Conservation (phyloP, 2,888 invertebrate genomes). For the Theodoxus fluviatilis region DNA sequence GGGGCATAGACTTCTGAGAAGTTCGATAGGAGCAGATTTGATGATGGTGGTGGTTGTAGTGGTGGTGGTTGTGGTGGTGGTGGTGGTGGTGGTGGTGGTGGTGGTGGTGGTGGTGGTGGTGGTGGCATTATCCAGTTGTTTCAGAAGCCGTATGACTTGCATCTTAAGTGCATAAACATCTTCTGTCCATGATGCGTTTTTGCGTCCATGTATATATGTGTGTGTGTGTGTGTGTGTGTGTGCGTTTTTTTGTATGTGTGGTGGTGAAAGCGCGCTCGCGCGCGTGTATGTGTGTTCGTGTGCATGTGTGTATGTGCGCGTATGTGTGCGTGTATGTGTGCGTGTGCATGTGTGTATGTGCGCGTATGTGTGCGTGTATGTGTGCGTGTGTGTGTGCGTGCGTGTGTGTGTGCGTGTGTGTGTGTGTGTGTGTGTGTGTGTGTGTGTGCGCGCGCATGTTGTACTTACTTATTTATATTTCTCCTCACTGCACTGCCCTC, state of each 20-base stretch:
- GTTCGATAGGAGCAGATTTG: too few species aligned
- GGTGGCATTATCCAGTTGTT: too few species aligned
- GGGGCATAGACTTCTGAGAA: too few species aligned
- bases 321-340: conserved; percentile 7
- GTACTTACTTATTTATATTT: background rate
- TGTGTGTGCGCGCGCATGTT: conserved; percentile 2
- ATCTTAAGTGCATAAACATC: too few species aligned
- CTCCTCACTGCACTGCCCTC: conserved; percentile 12
- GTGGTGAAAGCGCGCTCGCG: background rate
- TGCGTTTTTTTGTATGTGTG: conserved; percentile 2
- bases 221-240: background rate
- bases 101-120: too few species aligned
- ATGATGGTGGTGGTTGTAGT: too few species aligned
- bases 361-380: background rate
- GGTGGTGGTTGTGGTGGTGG: too few species aligned
- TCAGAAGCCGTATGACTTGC: too few species aligned
- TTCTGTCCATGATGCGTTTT: too few species aligned
- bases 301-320: background rate
- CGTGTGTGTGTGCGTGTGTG: background rate
- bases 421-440: conserved; percentile 11
- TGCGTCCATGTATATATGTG: too few species aligned
- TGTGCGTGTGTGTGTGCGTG: conserved; percentile 1
- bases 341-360: conserved; percentile 8
- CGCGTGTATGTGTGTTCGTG: background rate
- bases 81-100: too few species aligned